Evolutionary conservation across 2,888 invertebrate species (phyloP), one percentile per base, ranked within the genome.

Genomic region (Argyresthia goedartella): DNA sequence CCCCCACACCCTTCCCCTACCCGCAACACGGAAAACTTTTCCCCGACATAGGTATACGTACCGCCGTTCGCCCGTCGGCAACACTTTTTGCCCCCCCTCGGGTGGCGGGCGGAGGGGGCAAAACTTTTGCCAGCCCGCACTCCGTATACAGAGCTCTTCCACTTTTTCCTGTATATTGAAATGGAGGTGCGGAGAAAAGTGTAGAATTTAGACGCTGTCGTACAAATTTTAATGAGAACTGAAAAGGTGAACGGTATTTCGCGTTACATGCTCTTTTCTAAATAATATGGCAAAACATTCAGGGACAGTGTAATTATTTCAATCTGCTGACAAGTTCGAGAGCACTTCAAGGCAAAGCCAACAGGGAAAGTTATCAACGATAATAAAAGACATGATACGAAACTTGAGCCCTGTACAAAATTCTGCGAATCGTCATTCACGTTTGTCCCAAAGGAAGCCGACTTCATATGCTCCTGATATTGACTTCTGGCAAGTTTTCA

Each of bases 1-100:
- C 59, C 69, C 69, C 63, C 58, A 64, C 55, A 25, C 25, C 54
- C 65, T 72, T 73, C 66, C 79, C 65, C 57, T 50, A 63, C 85
- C 85, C 84, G 85, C 84, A 84, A 85, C 84, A 86, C 81, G 86
- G 81, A 85, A 86, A 86, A 86, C 85, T 86, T 86, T 86, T 85
- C 82, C 78, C 79, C 68, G 61, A 86, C 82, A 85, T 79, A 86
- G 79, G 79, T 85, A 86, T 80, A 85, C 75, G 69, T 73, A 76
- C 68, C 65, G 69, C 69, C 71, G 69, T 73, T 76, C 80, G 76
- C 81, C 84, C 81, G 82, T 76, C 81, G 82, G 81, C 81, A 81
- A 81, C 82, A 84, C 85, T 85, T 85, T 86, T 86, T 84, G 82
- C 84, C 84, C 71, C n/a, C 82, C 84, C 71, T 68, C 16, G 56